Evolutionary conservation across 2,113 vertebrate genomes (phyloP), one percentile per base, ranked within the genome.

Genomic region (Eulemur rufifrons): DNA sequence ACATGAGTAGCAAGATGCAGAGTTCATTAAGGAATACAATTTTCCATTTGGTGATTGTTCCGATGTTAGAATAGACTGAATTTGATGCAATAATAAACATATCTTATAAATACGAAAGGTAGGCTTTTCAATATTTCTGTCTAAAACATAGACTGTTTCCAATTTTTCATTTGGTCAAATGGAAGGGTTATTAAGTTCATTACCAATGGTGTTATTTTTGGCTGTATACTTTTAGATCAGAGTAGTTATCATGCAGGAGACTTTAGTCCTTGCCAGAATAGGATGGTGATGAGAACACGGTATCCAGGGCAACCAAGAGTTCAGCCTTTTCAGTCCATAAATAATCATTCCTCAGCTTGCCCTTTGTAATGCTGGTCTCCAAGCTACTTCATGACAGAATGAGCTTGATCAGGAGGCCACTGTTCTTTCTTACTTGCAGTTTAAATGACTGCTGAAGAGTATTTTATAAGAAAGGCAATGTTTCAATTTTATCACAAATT

Each of bases 251-350:
- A 97, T 39, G 92, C 86, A 93, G 61, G 82, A 93, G 93, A 94
- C 69, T 93, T 76, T 17, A 39, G 47, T 86, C 64, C 68, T 80
- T 69, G 66, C 61, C 82, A 94, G 95, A 90, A 96, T 64, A 97
- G 91, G 93, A 50, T 74, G 89, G 91, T 69, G 94, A 96, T 63
- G 94, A 84, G 89, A 92, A 94, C 83, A 69, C 0, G 1, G 97
- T 98, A 97, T 95, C 95, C 97, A 94, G 93, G 93, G 95, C 91
- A 97, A 97, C 97, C 63, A 68, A 89, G 77, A 95, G 88, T 81
- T 94, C 86, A 96, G n/a, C n/a, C 80, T 94, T 95, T 92, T 94
- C 63, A 69, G 97, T 76, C 83, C 86, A 93, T 91, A 96, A 97
- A 91, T 93, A 96, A 93, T 81, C 94, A 91, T 84, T 61, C 84